Evolutionary conservation across 2,113 vertebrate genomes (phyloP), one percentile per base, ranked within the genome.

Genomic region (Aramus guarauna): DNA sequence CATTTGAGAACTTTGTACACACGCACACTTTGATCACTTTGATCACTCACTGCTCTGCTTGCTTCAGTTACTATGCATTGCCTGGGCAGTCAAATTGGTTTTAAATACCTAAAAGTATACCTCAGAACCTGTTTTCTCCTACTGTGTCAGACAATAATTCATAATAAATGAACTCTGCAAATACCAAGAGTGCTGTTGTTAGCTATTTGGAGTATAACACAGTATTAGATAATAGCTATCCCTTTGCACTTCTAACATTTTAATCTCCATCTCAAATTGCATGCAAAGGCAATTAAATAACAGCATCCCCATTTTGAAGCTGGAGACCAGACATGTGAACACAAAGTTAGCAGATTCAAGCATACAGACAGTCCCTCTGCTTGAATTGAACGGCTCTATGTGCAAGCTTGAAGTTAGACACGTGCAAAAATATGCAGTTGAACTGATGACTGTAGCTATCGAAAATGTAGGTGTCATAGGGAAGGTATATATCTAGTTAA

Each of bases 81-180:
- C n/a, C 47, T 79, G 53, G 34, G 27, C 43, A 91, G 80, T 21
- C 39, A 63, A 55, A 77, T 67, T 58, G 34, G 15, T 89, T 80
- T 86, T 62, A 93, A 90, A 91, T 37, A 67, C 32, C 48, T 76
- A 20, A 62, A 69, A 64, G 73, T 85, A 75, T 87, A 91, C 32
- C 58, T 67, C 4, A 3, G 62, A 66, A 79, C 12, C 41, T 43
- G 26, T 76, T 95, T 94, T 75, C 37, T 87, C 60, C 39, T 52
- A n/a, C 39, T 79, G 37, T 5, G 8, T 79, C 58, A 82, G 45
- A 36, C 34, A 92, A 85, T 50, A 84, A 91, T 71, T 76, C 14
- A 85, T 83, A 94, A 83, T 73, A 91, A 92, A 95, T 69, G 6
- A 85, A 79, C 41, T 91, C 79, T 37, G 71, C 45, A 85, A 89